phyloP scores from a whole-genome alignment of 2,113 vertebrate species.

The Trichomycterus rosablanca region DNA sequence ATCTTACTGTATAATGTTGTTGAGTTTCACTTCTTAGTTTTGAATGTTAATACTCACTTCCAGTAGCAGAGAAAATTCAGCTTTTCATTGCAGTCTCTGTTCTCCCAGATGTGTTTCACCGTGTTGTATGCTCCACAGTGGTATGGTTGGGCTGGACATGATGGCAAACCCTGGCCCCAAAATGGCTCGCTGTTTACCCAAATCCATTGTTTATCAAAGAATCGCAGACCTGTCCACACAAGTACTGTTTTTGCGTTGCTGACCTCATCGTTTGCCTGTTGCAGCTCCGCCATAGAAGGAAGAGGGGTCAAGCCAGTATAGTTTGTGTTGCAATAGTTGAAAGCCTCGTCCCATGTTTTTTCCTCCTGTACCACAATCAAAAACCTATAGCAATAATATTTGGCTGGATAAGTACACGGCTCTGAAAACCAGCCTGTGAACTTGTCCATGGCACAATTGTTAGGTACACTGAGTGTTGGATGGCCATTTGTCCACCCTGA shows the following conservation, averaged over 20 bases:
- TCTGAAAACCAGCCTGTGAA: too few species aligned
- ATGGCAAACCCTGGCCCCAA: background rate
- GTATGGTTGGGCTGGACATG: conserved; percentile 33
- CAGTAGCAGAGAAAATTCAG: conserved; percentile 48
- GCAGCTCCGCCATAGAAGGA: background rate
- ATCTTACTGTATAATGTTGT: too few species aligned
- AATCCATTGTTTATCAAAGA: conserved; percentile 23
- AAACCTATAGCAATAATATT: conserved; percentile 9
- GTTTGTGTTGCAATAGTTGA: conserved; percentile 8
- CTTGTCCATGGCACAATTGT: too few species aligned
- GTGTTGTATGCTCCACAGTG: conserved; percentile 45
- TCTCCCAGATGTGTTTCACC: background rate
- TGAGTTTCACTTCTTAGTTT: background rate
- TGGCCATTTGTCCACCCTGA: too few species aligned
- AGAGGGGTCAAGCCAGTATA: conserved; percentile 25
- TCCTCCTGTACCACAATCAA: conserved; percentile 26
- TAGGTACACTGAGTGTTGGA: too few species aligned
- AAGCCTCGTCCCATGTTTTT: conserved; percentile 29
- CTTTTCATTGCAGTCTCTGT: conserved; percentile 46
- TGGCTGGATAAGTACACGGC: too few species aligned
- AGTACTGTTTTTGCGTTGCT: background rate
- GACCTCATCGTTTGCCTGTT: background rate
- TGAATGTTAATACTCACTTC: background rate
- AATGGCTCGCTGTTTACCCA: conserved; percentile 23
- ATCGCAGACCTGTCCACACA: conserved; percentile 34